Percentiles rank a stretch among this genome's conserved stretches.
Conservation (phyloP, 2,797 vertebrate species). For the Enteromius argenteus region DNA sequence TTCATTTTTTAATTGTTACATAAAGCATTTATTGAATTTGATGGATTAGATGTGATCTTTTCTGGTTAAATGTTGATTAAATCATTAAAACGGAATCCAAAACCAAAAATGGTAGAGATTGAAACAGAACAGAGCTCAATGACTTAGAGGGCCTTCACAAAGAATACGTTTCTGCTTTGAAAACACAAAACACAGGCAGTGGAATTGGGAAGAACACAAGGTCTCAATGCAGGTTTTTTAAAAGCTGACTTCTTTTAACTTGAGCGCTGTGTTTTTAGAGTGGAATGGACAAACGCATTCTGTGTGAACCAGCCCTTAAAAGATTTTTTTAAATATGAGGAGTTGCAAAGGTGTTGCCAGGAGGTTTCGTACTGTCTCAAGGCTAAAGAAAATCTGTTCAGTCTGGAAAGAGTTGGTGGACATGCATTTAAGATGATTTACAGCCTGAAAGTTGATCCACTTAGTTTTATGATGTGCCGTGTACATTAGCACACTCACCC, state of each 20-base stretch:
- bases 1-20: too few species aligned
- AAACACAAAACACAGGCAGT: neutral
- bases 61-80: too few species aligned
- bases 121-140: neutral
- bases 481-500: neutral
- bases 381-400: neutral
- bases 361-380: neutral
- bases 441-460: neutral
- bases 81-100: too few species aligned
- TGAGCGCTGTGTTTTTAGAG: neutral
- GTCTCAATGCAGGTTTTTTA: neutral
- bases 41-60: too few species aligned
- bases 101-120: neutral
- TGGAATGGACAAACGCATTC: neutral
- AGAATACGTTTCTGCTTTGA: neutral
- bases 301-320: neutral
- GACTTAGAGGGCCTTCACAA: neutral
- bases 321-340: neutral
- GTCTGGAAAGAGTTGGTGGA: neutral
- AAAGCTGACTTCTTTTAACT: neutral
- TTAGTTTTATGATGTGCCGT: neutral
- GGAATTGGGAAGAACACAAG: neutral
- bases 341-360: neutral
- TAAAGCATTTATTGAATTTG: too few species aligned
- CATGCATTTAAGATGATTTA: conserved; percentile 6